Evolutionary conservation across 2,113 vertebrate genomes (phyloP), one percentile per base, ranked within the genome.

Genomic region (Xenotilapia leptura): DNA sequence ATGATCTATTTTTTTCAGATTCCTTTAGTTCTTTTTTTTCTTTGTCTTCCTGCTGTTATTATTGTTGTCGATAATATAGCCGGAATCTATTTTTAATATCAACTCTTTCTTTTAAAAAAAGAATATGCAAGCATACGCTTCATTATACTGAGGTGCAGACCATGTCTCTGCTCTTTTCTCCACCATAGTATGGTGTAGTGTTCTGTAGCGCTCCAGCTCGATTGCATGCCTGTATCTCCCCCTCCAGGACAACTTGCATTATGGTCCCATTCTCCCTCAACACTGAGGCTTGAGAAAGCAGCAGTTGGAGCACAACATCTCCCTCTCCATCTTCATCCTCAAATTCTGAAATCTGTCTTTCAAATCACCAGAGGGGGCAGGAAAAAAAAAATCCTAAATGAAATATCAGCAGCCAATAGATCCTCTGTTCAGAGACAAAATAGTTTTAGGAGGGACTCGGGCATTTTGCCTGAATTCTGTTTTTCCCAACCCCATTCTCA

Each of bases 141-240:
- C n/a, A 49, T 89, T 83, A 49, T 40, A n/a, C 70, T 70, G 68
- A 81, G 47, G 79, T 86, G 80, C 14, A 88, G 82, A 86, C 80
- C 58, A 62, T 89, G 87, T 79, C 85, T 88, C 45, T 85, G 62
- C 38, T 89, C 54, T 56, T 83, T 82, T 80, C 70, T 60, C 47
- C 55, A 68, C 79, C 54, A 47, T 62, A 26, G 36, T 42, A 81
- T 77, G 73, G 88, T 90, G 88, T 86, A 65, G 88, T 62, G 73
- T 93, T 93, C 91, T 88, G 58, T 51, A 51, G 45, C 77, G 58
- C 85, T 92, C 21, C 83, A 62, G 90, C 90, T 94, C 89, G 83
- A 96, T 85, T 86, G 93, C 94, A 95, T 95, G 96, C 95, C 94
- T 95, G 96, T 92, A 97, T 95, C 96, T 96, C 96, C 96, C 96